These are phyloP conservation scores for Idaea straminata DNA, from an alignment of 2,888 invertebrate genomes.

Conservation along the genomic window DNA sequence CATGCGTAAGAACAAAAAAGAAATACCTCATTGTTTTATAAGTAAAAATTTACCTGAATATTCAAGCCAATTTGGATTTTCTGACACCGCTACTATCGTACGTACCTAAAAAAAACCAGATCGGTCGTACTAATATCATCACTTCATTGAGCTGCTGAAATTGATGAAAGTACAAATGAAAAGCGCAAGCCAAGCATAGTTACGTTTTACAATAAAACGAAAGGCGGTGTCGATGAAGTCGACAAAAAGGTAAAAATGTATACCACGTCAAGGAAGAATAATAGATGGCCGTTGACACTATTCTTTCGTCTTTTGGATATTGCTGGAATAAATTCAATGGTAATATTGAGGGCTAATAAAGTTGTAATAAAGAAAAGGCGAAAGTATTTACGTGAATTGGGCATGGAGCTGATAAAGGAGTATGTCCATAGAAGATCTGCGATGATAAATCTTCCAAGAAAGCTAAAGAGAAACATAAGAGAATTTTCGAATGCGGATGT, in stretches of 20 bases:
- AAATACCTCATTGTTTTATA: constrained; percentile 20
- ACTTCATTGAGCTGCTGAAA: constrained; percentile 25
- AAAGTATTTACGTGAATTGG: constrained; percentile 24
- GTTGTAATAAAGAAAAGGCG: constrained; percentile 19
- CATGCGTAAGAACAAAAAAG: constrained; percentile 25
- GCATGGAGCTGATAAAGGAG: constrained; percentile 24
- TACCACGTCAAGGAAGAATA: constrained; percentile 30
- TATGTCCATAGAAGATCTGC: constrained; percentile 25
- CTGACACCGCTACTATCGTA: background rate
- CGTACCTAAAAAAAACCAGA: constrained; percentile 34
- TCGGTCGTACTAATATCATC: constrained; percentile 24
- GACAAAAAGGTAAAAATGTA: constrained; percentile 26
- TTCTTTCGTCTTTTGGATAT: constrained; percentile 32
- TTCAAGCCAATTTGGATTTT: background rate
- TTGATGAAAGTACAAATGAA: constrained; percentile 20
- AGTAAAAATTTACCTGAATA: background rate
- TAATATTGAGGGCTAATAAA: constrained; percentile 27
- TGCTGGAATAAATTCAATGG: constrained; percentile 33
- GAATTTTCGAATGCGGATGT: constrained; percentile 18
- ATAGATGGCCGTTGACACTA: constrained; percentile 36
- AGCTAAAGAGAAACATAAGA: constrained; percentile 23
- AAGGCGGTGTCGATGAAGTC: constrained; percentile 27
- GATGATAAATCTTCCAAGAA: constrained; percentile 19
- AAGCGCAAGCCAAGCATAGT: constrained; percentile 26
- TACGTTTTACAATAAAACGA: constrained; percentile 29